Base-by-base conservation (phyloP, 2,888 invertebrate species). In the Allacma fusca region DNA sequence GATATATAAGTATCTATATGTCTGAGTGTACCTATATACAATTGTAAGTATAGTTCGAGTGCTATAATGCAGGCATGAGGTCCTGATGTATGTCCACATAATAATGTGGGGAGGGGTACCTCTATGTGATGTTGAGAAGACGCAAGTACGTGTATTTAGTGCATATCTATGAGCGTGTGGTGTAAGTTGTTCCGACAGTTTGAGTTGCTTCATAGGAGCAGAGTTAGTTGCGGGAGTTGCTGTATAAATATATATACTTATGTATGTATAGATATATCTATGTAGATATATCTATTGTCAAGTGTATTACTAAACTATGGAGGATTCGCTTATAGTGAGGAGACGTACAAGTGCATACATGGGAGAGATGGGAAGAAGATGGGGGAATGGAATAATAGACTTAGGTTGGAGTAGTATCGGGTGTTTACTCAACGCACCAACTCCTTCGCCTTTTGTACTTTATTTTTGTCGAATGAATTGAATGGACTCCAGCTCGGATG, bases 391-490 rank as follows among this genome's bases (percentile, higher is more conserved):
- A 50, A 50, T 50, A 50, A 50, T 50, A 50, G 50, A 50, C 9
- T 16, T 16, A 50, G 7, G 16, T 50, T 13, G 16, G 50, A 50
- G 50, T 40, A 40, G 40, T 40, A 40, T 50, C 50, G 50, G 50
- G 9, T 50, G 50, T 50, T 50, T 50, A 50, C 50, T 50, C 50
- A 50, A 50, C 50, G 50, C 50, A 50, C 50, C 50, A 50, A 50
- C 50, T 50, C 50, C 50, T 50, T 50, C 19, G 9, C n/a, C 50
- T 50, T 50, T 50, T 50, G 50, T 50, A 50, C 50, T 50, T 50
- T 50, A 50, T 50, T 50, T 50, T 50, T 50, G n/a, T 50, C 50
- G 50, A 50, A 50, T 50, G n/a, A 16, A 50, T 50, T 50, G 19
- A 50, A 50, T 50, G 50, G 50, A 50, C 19, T 50, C 50, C 5